Evolutionary conservation across 2,888 invertebrate species (phyloP), one percentile per base, ranked within the genome.

Genomic region (Agrotis ipsilon): DNA sequence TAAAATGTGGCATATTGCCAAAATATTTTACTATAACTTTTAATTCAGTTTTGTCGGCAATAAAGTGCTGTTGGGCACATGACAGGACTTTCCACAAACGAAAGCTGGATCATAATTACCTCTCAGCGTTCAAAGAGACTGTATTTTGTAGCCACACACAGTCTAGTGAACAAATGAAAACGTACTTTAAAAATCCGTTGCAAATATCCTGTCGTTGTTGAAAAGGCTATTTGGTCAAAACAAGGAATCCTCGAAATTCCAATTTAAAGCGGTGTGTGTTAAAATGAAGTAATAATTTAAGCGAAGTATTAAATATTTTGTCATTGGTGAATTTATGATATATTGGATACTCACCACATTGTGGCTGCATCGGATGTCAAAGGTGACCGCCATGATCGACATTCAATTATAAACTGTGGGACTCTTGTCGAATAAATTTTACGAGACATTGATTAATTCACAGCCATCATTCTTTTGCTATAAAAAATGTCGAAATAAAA

Each of bases 101-200:
- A 66, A 66, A 43, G 51, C n/a, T 39, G 49, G 43, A 19, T 60
- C 16, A 79, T 73, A 79, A 75, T 75, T 57, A 57, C 74, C 74
- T 61, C 80, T 73, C 57, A 66, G 55, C 57, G 18, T 57, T 73
- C 27, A 48, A 66, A 73, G 65, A 51, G 18, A 24, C 39, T 57
- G 46, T 59, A 46, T 73, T 79, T 68, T 72, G 61, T 75, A 75
- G 68, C 58, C 59, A 24, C 46, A 74, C 57, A 80, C 75, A 67
- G 76, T 76, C 76, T 80, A 68, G 58, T 76, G 61, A 80, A 80
- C 75, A 80, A 80, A 62, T 62, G 75, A 76, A 76, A 76, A 61
- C 52, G 57, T 80, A 73, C 67, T 79, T 57, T 48, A 48, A 61
- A 66, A 49, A 13, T 51, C 67, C 39, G 48, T 11, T 48, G 52